Evolutionary conservation across 1,140 invertebrate species (phyloP).

Genomic region (Drosophila pectinifera): DNA sequence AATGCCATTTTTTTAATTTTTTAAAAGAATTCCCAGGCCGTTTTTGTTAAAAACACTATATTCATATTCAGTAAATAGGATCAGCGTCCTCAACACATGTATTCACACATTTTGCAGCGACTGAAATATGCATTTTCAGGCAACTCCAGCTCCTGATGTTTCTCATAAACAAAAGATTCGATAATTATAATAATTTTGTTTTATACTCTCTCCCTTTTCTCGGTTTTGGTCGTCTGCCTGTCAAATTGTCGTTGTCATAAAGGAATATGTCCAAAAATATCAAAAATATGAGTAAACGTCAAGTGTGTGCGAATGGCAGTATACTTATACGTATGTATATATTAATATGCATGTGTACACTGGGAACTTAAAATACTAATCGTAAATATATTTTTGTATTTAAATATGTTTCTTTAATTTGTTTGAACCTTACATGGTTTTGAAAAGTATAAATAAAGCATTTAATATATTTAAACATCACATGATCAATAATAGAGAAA

Average conservation of each 20-base stretch:
- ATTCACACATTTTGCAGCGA: constrained; percentile 7
- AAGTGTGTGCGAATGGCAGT: constrained; percentile 71
- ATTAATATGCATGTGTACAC: constrained; percentile 15
- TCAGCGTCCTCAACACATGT: constrained; percentile 29
- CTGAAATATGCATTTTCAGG: constrained; percentile 1
- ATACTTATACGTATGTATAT: constrained; percentile 1
- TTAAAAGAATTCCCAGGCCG: not conserved
- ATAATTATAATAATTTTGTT: constrained; percentile 76
- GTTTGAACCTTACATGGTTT: no score
- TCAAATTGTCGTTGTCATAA: constrained; percentile 75
- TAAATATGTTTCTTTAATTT: no score
- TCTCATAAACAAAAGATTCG: constrained; percentile 58
- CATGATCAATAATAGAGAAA: no score
- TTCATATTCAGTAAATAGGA: constrained; percentile 15
- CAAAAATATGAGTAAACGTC: constrained; percentile 38
- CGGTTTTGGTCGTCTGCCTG: constrained; percentile 32
- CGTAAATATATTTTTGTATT: no score
- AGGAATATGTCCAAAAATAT: constrained; percentile 54
- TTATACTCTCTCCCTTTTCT: constrained; percentile 16
- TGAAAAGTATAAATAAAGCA: no score
- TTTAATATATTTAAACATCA: no score
- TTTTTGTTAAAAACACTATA: not conserved
- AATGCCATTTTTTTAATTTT: no score
- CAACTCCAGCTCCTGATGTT: constrained; percentile 42
- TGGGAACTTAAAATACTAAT: not conserved